phyloP scores from a whole-genome alignment of 2,113 vertebrate species.

The Corvus moneduloides region DNA sequence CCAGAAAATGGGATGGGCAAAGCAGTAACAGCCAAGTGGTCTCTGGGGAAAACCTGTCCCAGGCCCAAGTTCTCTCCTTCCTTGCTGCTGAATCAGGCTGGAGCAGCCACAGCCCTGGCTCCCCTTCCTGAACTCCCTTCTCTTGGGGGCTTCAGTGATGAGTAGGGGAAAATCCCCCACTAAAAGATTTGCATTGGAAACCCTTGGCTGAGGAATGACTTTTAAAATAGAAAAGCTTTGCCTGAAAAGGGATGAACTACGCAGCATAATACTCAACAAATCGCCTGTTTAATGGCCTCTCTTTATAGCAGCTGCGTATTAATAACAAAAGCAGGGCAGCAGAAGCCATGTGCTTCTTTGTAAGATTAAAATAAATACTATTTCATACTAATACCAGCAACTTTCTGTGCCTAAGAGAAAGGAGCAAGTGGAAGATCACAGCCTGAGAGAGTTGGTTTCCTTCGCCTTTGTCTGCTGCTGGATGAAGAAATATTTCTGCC shows the following conservation, averaged over 20 bases:
- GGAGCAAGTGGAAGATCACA: background rate
- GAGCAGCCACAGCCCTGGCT: background rate
- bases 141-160: background rate
- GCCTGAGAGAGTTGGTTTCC: background rate
- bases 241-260: constrained; percentile 37
- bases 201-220: background rate
- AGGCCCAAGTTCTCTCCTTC: background rate
- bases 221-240: constrained; percentile 52
- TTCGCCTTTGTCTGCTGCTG: background rate
- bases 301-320: constrained; percentile 32
- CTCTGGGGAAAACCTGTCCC: background rate
- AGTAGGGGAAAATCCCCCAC: constrained; percentile 36
- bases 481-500: background rate
- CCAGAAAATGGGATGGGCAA: background rate
- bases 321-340: constrained; percentile 9
- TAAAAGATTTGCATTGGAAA: constrained; percentile 33
- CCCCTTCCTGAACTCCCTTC: background rate
- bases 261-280: constrained; percentile 38
- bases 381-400: background rate
- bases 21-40: background rate
- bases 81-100: background rate
- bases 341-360: background rate
- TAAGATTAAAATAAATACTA: constrained; percentile 52
- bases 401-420: background rate
- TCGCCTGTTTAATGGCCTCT: constrained; percentile 36